A percentile compares a stretch with the other conserved stretches of the same genome.
phyloP scores from a whole-genome alignment of 2,888 invertebrate species.

The Dyspetes luteomarginatus region DNA sequence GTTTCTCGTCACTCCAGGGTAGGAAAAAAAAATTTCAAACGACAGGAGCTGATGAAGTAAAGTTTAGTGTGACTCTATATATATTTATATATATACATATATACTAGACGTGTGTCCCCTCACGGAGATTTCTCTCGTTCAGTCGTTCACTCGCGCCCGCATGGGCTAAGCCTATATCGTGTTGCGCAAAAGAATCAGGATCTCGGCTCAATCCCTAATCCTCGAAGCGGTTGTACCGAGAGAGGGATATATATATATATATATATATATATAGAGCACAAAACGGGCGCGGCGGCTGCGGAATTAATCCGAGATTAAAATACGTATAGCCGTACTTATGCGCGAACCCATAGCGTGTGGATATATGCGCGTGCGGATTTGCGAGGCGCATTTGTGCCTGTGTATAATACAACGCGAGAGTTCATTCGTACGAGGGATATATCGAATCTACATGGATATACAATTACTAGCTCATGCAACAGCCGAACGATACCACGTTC shows the following conservation, averaged over 20 bases:
- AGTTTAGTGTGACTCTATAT: slow-evolving; percentile 35
- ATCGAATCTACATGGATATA: slow-evolving; percentile 36
- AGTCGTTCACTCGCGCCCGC: slow-evolving; percentile 59
- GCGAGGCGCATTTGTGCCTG: slow-evolving; percentile 59
- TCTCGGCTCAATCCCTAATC: slow-evolving; percentile 81
- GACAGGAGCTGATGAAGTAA: slow-evolving; percentile 24
- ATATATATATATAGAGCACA: slow-evolving; percentile 30
- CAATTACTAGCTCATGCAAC: slow-evolving; percentile 21
- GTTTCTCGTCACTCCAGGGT: slow-evolving; percentile 68
- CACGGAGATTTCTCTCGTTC: slow-evolving; percentile 61
- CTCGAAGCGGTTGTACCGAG: slow-evolving; percentile 75
- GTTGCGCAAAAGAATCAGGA: slow-evolving; percentile 70
- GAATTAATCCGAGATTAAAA: slow-evolving; percentile 81
- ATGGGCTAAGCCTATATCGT: slow-evolving; percentile 64
- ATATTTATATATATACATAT: slow-evolving; percentile 3
- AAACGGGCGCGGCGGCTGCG: slow-evolving; percentile 68
- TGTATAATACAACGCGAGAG: slow-evolving; percentile 44
- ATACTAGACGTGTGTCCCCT: slow-evolving; percentile 38
- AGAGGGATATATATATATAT: slow-evolving; percentile 6
- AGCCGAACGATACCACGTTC: slow-evolving; percentile 25
- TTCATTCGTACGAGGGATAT: slow-evolving; percentile 42
- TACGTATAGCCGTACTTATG: slow-evolving; percentile 67
- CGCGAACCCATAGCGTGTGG: slow-evolving; percentile 48
- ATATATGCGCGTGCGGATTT: slow-evolving; percentile 60
- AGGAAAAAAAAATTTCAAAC: slow-evolving; percentile 24